Evolutionary conservation across 2,113 vertebrate species (phyloP).

Genomic region (Anarhynchus alexandrinus): DNA sequence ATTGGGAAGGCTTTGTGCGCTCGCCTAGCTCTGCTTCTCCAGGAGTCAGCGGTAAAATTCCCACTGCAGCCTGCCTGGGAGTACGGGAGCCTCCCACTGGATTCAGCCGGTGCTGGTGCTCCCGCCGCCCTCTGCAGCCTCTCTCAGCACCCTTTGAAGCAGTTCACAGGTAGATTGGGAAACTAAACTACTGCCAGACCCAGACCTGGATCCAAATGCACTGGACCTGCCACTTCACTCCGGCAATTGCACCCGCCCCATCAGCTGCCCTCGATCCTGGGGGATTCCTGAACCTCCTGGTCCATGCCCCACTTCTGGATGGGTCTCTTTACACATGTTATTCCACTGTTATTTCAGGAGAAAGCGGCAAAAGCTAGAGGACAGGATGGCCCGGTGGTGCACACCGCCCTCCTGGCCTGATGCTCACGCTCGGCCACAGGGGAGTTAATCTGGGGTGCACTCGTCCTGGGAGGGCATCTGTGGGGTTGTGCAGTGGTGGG

Average conservation of each 20-base stretch:
- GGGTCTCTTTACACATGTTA: neutral
- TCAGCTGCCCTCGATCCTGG: neutral
- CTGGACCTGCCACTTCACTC: neutral
- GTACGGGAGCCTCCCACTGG: neutral
- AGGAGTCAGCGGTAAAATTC: neutral
- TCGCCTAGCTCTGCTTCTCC: neutral
- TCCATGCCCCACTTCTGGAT: neutral
- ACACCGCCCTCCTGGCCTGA: neutral
- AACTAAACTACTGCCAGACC: neutral
- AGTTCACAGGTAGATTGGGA: neutral
- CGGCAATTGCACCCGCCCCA: neutral
- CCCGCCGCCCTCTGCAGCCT: neutral
- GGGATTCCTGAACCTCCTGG: neutral
- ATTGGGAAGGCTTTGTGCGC: neutral
- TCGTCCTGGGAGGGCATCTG: neutral
- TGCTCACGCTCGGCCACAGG: neutral
- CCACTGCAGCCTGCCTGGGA: neutral
- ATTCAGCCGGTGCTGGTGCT: neutral
- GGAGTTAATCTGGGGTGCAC: neutral
- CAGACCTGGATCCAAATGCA: neutral
- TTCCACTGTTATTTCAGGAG: neutral
- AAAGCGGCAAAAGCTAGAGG: neutral
- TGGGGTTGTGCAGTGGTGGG: neutral
- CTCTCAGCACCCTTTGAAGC: neutral
- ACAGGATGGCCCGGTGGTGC: neutral